These are phyloP conservation scores for Leptopilina myrica DNA, from an alignment of 2,888 invertebrate species.

Conservation along the genomic window DNA sequence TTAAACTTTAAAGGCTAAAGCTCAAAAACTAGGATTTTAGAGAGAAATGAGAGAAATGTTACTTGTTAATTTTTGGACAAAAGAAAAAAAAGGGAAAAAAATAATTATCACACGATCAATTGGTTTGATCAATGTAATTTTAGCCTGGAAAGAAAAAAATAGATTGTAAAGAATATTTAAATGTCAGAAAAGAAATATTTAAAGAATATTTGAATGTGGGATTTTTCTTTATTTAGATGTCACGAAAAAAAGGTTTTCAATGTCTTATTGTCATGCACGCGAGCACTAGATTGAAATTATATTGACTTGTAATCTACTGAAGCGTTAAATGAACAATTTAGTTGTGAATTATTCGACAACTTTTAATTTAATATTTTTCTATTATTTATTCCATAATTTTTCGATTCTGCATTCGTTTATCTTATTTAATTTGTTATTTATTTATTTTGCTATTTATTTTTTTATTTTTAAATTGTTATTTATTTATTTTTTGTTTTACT, in stretches of 20 bases:
- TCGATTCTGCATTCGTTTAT: background rate
- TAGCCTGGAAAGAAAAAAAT: constrained; percentile 2
- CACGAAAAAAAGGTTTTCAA: constrained; percentile 13
- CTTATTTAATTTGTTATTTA: too few species aligned
- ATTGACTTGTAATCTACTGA: background rate
- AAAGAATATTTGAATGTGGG: background rate
- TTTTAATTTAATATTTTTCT: background rate
- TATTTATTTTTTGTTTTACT: too few species aligned
- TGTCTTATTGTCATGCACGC: constrained; percentile 14
- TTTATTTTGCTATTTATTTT: too few species aligned
- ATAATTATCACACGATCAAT: too few species aligned
- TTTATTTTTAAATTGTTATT: too few species aligned
- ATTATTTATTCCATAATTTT: background rate
- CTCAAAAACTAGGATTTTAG: background rate
- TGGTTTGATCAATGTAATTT: background rate
- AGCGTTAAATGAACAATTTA: background rate
- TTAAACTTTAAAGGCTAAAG: background rate
- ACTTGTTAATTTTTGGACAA: constrained; percentile 3
- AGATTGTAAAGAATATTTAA: constrained; percentile 45
- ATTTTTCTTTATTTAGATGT: constrained; percentile 38
- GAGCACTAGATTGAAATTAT: background rate
- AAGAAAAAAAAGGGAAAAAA: background rate
- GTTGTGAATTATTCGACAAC: too few species aligned
- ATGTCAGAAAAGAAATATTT: too few species aligned
- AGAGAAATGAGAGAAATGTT: constrained; percentile 11